Conservation (phyloP, 2,113 vertebrate genomes). For the Salminus brasiliensis region DNA sequence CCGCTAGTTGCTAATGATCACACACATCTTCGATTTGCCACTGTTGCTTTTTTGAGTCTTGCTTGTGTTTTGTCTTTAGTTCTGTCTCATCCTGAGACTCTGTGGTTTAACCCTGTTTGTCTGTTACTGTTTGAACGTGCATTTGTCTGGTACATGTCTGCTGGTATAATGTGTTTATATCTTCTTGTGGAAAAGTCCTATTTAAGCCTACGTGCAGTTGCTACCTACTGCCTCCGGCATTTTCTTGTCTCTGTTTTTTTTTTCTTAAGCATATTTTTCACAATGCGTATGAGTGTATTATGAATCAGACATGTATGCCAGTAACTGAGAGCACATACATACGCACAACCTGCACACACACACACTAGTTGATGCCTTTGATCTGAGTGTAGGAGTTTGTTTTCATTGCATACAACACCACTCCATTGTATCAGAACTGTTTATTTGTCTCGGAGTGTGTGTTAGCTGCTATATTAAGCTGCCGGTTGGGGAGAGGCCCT, state of each 20-base stretch:
- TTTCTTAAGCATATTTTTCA: neutral
- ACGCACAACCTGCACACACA: conserved; percentile 17
- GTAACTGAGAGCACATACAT: neutral
- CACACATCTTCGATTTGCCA: neutral
- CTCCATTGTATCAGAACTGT: conserved; percentile 61
- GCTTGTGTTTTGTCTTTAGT: neutral
- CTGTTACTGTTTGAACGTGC: neutral
- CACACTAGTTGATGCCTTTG: conserved; percentile 32
- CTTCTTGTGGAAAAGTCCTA: neutral
- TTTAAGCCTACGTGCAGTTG: neutral
- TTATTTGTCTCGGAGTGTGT: conserved; percentile 65
- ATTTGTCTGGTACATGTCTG: neutral
- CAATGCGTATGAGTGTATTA: neutral
- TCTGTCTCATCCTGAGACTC: neutral
- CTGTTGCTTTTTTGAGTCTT: neutral
- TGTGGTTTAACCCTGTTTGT: neutral
- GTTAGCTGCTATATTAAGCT: conserved; percentile 59
- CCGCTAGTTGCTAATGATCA: neutral
- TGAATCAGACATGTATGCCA: neutral
- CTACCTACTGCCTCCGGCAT: neutral
- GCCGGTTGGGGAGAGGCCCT: conserved; percentile 45
- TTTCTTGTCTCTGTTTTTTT: neutral
- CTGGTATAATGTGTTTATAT: neutral
- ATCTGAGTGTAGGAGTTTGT: conserved; percentile 30
- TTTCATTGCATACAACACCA: conserved; percentile 37